These are phyloP conservation scores for Phasianus colchicus DNA, from an alignment of 2,113 vertebrate species.

Conservation along the genomic window DNA sequence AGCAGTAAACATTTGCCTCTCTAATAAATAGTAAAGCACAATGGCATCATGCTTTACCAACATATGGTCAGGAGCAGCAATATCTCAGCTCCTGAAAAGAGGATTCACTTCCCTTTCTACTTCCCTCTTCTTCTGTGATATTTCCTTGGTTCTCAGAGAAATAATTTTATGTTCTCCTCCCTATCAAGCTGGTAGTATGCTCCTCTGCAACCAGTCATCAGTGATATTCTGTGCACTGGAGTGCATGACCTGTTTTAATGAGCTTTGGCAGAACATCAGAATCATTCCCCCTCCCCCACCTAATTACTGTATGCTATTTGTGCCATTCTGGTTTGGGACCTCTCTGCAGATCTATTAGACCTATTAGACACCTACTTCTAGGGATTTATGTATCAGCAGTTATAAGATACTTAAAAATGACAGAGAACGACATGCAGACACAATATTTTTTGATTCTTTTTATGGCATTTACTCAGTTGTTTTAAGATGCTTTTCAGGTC, in stretches of 20 bases:
- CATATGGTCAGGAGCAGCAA: neutral
- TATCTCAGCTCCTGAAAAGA: neutral
- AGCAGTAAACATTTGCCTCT: neutral
- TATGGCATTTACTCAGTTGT: neutral
- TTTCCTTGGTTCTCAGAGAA: neutral
- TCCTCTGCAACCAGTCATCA: conserved; percentile 10
- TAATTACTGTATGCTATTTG: conserved; percentile 39
- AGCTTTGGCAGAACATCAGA: conserved; percentile 56
- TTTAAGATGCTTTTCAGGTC: conserved; percentile 12
- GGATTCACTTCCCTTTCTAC: neutral
- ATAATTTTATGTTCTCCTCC: neutral
- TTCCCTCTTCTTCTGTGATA: neutral
- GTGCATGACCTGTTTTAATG: conserved; percentile 51
- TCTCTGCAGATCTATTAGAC: conserved; percentile 43
- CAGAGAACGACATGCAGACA: neutral
- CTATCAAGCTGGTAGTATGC: neutral
- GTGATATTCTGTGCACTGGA: neutral
- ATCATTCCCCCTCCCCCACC: neutral
- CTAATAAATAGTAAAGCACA: neutral
- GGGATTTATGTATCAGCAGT: conserved; percentile 35
- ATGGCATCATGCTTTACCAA: neutral
- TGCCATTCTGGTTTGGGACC: conserved; percentile 25
- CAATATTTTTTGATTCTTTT: neutral
- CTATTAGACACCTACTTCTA: conserved; percentile 21
- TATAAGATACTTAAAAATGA: conserved; percentile 20